Evolutionary conservation across 2,113 vertebrate species (phyloP).

Genomic region (Columba janthina): DNA sequence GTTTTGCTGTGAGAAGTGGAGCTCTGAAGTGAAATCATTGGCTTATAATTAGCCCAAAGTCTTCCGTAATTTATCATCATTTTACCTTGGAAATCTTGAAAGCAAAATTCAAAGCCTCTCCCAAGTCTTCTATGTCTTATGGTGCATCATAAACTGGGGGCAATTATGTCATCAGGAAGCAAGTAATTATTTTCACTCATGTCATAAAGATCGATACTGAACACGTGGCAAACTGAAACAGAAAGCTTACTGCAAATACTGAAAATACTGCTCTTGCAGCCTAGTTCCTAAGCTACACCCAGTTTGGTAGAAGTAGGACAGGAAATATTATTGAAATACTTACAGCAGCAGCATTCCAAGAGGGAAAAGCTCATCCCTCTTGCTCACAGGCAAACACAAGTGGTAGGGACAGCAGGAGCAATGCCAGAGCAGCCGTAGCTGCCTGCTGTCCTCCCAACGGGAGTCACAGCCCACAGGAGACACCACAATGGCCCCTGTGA

Average conservation of each 20-base stretch:
- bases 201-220: background rate
- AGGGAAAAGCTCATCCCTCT: background rate
- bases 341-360: background rate
- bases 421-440: background rate
- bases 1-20: background rate
- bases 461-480: background rate
- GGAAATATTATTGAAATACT: background rate
- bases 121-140: background rate
- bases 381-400: fast-evolving
- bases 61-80: background rate
- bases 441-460: background rate
- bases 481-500: fast-evolving
- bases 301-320: background rate
- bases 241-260: background rate
- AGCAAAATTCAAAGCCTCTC: slow-evolving; percentile 12
- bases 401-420: fast-evolving
- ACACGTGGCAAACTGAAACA: background rate
- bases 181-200: slow-evolving; percentile 39
- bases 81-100: background rate
- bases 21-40: background rate
- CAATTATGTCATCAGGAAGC: background rate
- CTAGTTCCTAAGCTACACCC: background rate
- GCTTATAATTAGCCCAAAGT: background rate
- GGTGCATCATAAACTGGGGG: background rate
- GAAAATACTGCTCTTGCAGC: background rate